These are phyloP conservation scores for Acronicta aceris DNA, from an alignment of 2,888 invertebrate genomes.

Conservation along the genomic window DNA sequence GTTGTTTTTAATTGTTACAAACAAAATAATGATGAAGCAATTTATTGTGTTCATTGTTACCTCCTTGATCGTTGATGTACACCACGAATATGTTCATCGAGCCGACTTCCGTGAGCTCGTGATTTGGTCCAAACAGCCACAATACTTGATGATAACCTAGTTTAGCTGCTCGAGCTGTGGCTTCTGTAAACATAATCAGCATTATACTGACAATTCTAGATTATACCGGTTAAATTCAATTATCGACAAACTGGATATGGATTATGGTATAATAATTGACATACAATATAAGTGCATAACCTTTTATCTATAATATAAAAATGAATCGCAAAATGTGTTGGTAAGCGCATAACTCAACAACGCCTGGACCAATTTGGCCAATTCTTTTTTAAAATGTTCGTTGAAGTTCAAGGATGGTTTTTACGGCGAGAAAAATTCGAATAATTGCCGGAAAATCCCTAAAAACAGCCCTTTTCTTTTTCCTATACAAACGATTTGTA, in stretches of 20 bases:
- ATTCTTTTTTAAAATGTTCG: too few species aligned
- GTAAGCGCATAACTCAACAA: too few species aligned
- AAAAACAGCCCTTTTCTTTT: too few species aligned
- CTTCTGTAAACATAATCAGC: slow-evolving; percentile 77
- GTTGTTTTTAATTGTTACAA: slow-evolving; percentile 35
- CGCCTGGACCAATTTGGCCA: too few species aligned
- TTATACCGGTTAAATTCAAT: slow-evolving; percentile 23
- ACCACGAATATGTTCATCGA: slow-evolving; percentile 99
- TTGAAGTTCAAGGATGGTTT: too few species aligned
- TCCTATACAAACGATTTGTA: too few species aligned
- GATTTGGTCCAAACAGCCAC: slow-evolving; percentile 98
- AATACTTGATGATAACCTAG: slow-evolving; percentile 97
- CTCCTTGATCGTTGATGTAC: slow-evolving; percentile 96
- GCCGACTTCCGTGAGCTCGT: slow-evolving; percentile 98
- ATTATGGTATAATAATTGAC: background rate
- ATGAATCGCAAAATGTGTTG: too few species aligned
- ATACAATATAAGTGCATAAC: slow-evolving; percentile 12
- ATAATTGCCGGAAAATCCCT: too few species aligned
- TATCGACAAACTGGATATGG: slow-evolving; percentile 33
- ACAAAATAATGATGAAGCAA: slow-evolving; percentile 16
- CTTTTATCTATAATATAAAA: too few species aligned
- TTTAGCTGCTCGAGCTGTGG: slow-evolving; percentile 93
- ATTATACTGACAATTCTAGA: slow-evolving; percentile 34
- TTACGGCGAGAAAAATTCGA: too few species aligned
- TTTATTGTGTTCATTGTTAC: slow-evolving; percentile 87